Conservation (phyloP, 1,140 invertebrate species). For the Goniozus legneri region DNA sequence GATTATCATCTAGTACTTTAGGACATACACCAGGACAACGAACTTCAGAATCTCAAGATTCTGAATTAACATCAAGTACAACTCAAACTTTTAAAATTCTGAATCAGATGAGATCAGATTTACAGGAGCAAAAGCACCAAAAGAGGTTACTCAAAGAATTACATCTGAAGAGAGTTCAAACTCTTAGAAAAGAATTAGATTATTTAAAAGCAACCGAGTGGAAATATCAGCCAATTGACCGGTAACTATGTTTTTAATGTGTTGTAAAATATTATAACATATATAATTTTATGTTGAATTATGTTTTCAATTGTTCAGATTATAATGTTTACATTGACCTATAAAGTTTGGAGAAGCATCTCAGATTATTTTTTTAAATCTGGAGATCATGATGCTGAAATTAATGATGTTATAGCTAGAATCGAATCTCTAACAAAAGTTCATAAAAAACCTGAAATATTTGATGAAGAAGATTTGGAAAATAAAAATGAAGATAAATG, state of each 20-base stretch:
- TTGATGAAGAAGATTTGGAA: background rate
- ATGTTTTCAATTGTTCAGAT: slow-evolving; percentile 1
- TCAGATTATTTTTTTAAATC: too few species aligned
- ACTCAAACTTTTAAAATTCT: slow-evolving; percentile 42
- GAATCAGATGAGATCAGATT: slow-evolving; percentile 44
- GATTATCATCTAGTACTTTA: slow-evolving; percentile 40
- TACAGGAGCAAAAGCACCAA: slow-evolving; percentile 43
- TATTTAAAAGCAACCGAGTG: slow-evolving; percentile 67
- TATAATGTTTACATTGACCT: slow-evolving; percentile 3
- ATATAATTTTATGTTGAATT: slow-evolving; percentile 4
- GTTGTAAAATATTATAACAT: background rate
- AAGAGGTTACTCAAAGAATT: slow-evolving; percentile 45
- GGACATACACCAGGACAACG: slow-evolving; percentile 38
- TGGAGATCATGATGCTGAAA: too few species aligned
- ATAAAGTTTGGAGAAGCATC: background rate
- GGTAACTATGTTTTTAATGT: slow-evolving; percentile 24
- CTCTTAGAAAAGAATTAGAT: slow-evolving; percentile 63
- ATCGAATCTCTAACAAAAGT: slow-evolving; percentile 14
- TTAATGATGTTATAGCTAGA: slow-evolving; percentile 21
- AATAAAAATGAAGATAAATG: slow-evolving; percentile 18
- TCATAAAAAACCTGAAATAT: background rate
- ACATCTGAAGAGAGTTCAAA: slow-evolving; percentile 63
- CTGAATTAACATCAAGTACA: slow-evolving; percentile 36
- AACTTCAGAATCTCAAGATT: slow-evolving; percentile 40
- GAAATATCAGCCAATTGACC: slow-evolving; percentile 61